Evolutionary conservation across 2,113 vertebrate species (phyloP).

Genomic region (Nothobranchius furzeri): DNA sequence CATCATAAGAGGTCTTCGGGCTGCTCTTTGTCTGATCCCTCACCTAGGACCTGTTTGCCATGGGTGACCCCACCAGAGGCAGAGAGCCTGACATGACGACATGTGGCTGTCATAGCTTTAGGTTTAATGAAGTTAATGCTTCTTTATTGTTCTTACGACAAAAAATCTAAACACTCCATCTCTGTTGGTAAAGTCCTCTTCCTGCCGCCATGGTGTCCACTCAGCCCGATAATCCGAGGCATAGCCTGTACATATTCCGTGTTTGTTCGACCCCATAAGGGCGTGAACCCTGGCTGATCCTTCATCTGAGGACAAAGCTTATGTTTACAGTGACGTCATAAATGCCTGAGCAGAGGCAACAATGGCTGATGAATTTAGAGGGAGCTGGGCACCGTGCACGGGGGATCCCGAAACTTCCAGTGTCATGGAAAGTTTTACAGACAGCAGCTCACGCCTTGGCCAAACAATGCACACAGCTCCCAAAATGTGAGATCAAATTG

Average conservation of each 20-base stretch:
- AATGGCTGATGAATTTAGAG: slow-evolving; percentile 74
- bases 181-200: slow-evolving; percentile 18
- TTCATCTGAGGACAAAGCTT: slow-evolving; percentile 78
- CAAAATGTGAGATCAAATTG: slow-evolving; percentile 47
- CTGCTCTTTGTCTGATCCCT: too few relatives aligned
- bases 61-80: too few relatives aligned
- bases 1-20: too few relatives aligned
- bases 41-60: too few relatives aligned
- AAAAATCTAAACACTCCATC: too few relatives aligned
- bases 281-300: slow-evolving; percentile 71
- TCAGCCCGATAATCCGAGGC: slow-evolving; percentile 46
- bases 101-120: too few relatives aligned
- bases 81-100: too few relatives aligned
- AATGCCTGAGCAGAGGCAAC: slow-evolving; percentile 68
- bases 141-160: too few relatives aligned
- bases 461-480: slow-evolving; percentile 49
- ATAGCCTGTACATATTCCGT: slow-evolving; percentile 68
- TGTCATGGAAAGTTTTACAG: slow-evolving; percentile 69
- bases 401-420: slow-evolving; percentile 52
- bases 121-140: neutral
- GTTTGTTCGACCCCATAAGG: slow-evolving; percentile 73
- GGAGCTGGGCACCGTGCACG: slow-evolving; percentile 59
- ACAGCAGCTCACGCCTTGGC: slow-evolving; percentile 56
- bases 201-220: slow-evolving; percentile 45
- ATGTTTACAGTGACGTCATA: slow-evolving; percentile 77